Conservation (phyloP, 2,113 vertebrate species). For the Salminus brasiliensis region DNA sequence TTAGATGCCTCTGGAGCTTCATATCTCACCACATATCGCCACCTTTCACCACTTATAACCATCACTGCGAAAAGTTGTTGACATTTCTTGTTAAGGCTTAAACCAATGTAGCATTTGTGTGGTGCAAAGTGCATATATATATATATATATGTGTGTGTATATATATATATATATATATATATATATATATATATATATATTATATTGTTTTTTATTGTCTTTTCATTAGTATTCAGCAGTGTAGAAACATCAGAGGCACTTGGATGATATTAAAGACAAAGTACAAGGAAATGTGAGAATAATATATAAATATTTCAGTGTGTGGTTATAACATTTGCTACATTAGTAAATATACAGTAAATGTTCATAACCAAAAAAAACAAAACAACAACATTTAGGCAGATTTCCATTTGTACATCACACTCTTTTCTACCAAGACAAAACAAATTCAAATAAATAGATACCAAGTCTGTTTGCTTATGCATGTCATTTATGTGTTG, state of each 20-base stretch:
- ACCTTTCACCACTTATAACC: too few relatives aligned
- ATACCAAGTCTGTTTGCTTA: not conserved
- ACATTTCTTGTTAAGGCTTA: too few relatives aligned
- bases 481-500: not conserved
- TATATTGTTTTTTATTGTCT: too few relatives aligned
- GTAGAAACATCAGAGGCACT: slow-evolving; percentile 25
- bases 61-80: too few relatives aligned
- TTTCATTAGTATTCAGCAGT: slow-evolving; percentile 41
- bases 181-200: too few relatives aligned
- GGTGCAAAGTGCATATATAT: too few relatives aligned
- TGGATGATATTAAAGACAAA: slow-evolving; percentile 29
- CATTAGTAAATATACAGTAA: slow-evolving; percentile 16
- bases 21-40: too few relatives aligned
- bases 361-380: not conserved
- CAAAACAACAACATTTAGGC: slow-evolving; percentile 19
- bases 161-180: too few relatives aligned
- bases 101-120: too few relatives aligned
- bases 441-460: too few relatives aligned
- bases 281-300: not conserved
- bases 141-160: too few relatives aligned
- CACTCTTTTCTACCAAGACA: slow-evolving; percentile 22
- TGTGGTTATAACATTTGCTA: not conserved
- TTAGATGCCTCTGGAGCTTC: too few relatives aligned
- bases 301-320: slow-evolving; percentile 6
- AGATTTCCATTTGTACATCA: not conserved